A percentile compares a stretch with the other conserved stretches of the same genome.
These are phyloP conservation scores for Cladopsammia gracilis DNA, from an alignment of 64 coral and sea anemone genomes.

Conservation along the genomic window DNA sequence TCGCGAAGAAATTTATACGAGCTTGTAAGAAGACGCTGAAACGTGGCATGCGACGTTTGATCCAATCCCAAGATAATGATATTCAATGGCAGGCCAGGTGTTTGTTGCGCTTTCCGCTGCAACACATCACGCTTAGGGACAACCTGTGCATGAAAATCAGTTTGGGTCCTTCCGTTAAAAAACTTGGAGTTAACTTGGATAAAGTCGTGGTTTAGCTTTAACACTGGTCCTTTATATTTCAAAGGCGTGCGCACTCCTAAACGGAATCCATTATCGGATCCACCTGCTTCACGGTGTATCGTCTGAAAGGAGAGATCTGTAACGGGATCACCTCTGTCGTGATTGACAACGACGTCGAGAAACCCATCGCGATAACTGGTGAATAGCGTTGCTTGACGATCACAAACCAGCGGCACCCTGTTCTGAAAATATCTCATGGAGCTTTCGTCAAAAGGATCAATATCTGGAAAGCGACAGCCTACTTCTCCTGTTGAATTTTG, in stretches of 20 bases:
- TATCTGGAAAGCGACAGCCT: conserved; percentile 55
- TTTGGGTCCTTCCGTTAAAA: conserved; percentile 40
- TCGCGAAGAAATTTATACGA: conserved; percentile 84
- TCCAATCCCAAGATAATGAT: conserved; percentile 87
- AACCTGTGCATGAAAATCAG: conserved; percentile 82
- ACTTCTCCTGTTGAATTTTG: conserved; percentile 2
- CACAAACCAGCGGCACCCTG: conserved; percentile 42
- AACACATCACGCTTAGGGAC: conserved; percentile 69
- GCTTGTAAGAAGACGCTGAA: conserved; percentile 71
- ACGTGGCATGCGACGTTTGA: conserved; percentile 87
- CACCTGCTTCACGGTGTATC: conserved; percentile 1
- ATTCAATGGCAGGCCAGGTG: conserved; percentile 80
- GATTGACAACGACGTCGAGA: conserved; percentile 21
- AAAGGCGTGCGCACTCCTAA: conserved; percentile 36
- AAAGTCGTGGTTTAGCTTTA: conserved; percentile 61
- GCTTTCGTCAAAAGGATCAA: conserved; percentile 71
- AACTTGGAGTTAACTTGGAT: conserved; percentile 58
- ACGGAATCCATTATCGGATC: conserved; percentile 47
- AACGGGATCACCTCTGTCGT: conserved; percentile 48
- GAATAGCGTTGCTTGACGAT: conserved; percentile 39
- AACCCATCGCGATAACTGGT: conserved; percentile 50
- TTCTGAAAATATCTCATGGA: conserved; percentile 32
- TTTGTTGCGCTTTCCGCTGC: conserved; percentile 32
- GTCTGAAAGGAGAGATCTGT: conserved; percentile 1
- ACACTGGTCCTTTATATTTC: conserved; percentile 10